phyloP scores from a whole-genome alignment of 2,888 invertebrate genomes.

The Cybosia mesomella region DNA sequence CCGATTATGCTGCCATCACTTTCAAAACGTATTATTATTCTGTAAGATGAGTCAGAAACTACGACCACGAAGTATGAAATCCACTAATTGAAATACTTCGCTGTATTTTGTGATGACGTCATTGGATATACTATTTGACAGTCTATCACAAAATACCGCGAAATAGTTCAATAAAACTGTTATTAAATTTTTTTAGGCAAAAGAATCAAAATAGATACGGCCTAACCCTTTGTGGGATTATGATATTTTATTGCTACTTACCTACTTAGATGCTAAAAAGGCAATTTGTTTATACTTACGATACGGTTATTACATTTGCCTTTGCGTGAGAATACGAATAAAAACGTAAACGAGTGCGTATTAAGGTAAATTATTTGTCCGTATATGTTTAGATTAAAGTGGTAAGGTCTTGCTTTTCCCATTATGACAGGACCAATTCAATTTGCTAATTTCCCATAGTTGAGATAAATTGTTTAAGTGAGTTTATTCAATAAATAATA shows the following conservation, averaged over 20 bases:
- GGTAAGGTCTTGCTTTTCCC: conserved; percentile 1
- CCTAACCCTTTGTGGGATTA: conserved; percentile 28
- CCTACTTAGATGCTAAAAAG: conserved; percentile 19
- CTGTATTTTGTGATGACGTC: conserved; percentile 13
- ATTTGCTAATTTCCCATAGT: not conserved
- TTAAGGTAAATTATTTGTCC: conserved; percentile 7
- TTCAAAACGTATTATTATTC: too few species aligned
- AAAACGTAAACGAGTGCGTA: conserved; percentile 12
- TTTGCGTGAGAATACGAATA: conserved; percentile 12
- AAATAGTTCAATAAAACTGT: conserved; percentile 2
- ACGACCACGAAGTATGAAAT: too few species aligned
- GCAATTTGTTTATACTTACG: conserved; percentile 20
- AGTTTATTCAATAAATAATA: not conserved
- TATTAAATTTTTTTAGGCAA: conserved; percentile 16
- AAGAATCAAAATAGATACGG: conserved; percentile 25
- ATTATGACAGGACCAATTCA: too few species aligned
- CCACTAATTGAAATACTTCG: not conserved
- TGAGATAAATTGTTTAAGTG: not conserved
- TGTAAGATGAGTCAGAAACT: too few species aligned
- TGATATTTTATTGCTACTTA: conserved; percentile 32
- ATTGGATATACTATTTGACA: not conserved
- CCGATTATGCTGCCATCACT: too few species aligned
- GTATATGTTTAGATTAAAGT: conserved; percentile 7
- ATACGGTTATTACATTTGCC: conserved; percentile 16
- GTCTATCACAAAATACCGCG: not conserved